phyloP scores from a whole-genome alignment of 2,888 invertebrate genomes.

The Drosophila subquinaria region DNA sequence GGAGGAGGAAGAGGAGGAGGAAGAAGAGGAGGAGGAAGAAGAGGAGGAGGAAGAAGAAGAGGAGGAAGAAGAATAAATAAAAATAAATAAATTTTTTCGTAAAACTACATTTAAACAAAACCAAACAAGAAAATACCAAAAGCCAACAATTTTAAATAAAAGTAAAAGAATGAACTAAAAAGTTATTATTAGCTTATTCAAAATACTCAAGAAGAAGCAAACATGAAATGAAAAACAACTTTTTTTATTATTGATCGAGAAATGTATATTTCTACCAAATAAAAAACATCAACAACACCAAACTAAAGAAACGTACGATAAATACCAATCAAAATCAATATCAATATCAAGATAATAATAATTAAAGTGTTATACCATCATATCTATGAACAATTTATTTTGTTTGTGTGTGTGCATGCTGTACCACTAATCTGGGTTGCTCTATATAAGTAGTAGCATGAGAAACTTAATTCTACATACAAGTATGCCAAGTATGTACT shows the following conservation, averaged over 20 bases:
- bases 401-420: slow-evolving; percentile 52
- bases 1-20: slow-evolving; percentile 86
- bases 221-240: slow-evolving; percentile 48
- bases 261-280: slow-evolving; percentile 76
- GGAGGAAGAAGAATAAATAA: slow-evolving; percentile 82
- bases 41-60: slow-evolving; percentile 85
- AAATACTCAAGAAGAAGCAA: slow-evolving; percentile 55
- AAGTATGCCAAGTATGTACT: too few species aligned
- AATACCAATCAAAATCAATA: slow-evolving; percentile 16
- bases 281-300: slow-evolving; percentile 70
- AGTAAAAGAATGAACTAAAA: slow-evolving; percentile 81
- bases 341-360: slow-evolving; percentile 28
- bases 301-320: slow-evolving; percentile 21
- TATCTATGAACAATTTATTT: slow-evolving; percentile 65
- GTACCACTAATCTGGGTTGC: neutral
- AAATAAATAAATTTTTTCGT: slow-evolving; percentile 75
- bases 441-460: too few species aligned
- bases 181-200: slow-evolving; percentile 84
- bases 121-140: slow-evolving; percentile 65
- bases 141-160: slow-evolving; percentile 79
- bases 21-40: slow-evolving; percentile 86
- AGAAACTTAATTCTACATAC: too few species aligned
- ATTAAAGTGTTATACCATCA: slow-evolving; percentile 75
- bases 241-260: slow-evolving; percentile 73
- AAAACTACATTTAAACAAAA: slow-evolving; percentile 83